Conservation (phyloP, 2,888 invertebrate species). For the Aproaerema taeniolella region DNA sequence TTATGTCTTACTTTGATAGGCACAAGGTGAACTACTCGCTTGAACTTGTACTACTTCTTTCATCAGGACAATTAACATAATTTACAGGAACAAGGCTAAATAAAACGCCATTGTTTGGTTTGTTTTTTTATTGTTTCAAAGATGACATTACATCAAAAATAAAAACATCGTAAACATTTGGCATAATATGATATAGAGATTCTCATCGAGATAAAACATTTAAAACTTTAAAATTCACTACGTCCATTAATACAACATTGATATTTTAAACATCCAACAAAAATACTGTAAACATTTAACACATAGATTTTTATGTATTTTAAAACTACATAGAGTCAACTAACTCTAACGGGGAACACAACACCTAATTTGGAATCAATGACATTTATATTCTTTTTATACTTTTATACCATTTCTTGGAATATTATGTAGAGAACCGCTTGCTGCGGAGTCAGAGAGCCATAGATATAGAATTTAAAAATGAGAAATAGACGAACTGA, state of each 20-base stretch:
- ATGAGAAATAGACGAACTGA: constrained; percentile 20
- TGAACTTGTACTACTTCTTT: no score
- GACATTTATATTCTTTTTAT: no score
- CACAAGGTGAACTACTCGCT: no score
- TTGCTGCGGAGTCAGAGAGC: constrained; percentile 25
- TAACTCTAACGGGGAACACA: constrained; percentile 56
- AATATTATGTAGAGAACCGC: constrained; percentile 36
- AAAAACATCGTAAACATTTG: constrained; percentile 45
- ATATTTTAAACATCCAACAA: constrained; percentile 53
- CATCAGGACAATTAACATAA: no score
- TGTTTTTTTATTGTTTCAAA: constrained; percentile 61
- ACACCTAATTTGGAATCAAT: no score
- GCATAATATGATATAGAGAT: constrained; percentile 39
- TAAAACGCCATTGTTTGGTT: constrained; percentile 29
- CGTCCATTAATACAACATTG: constrained; percentile 52
- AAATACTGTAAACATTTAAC: constrained; percentile 70
- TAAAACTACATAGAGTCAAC: constrained; percentile 30
- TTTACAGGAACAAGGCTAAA: no score
- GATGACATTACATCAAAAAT: constrained; percentile 51
- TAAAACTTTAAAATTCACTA: constrained; percentile 49
- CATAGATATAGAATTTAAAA: no score
- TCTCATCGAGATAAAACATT: constrained; percentile 55
- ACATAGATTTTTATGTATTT: constrained; percentile 41
- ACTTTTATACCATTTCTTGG: no score
- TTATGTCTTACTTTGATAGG: no score